Evolutionary conservation across 1,140 invertebrate species (phyloP).

Genomic region (Neodiprion virginianus): DNA sequence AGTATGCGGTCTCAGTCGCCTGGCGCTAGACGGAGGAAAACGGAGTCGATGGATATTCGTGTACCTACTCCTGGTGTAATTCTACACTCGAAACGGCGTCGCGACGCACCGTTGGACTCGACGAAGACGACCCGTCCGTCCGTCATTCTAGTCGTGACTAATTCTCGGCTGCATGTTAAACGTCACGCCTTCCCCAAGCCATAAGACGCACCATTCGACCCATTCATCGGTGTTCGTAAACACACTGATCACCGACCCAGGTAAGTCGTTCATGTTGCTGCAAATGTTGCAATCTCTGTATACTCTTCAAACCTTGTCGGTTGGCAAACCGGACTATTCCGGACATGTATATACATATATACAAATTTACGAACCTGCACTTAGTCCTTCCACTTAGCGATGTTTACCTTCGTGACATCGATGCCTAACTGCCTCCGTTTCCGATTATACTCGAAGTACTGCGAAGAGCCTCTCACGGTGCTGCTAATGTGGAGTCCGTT

Average conservation of each 20-base stretch:
- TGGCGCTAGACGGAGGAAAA: background rate
- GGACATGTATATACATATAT: too few species aligned
- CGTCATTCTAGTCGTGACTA: background rate
- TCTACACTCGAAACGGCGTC: background rate
- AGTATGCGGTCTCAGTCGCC: background rate
- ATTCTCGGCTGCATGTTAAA: background rate
- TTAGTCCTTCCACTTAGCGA: too few species aligned
- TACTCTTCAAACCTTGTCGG: background rate
- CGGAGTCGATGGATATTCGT: background rate
- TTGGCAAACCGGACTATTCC: too few species aligned
- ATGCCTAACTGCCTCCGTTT: too few species aligned
- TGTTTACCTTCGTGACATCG: too few species aligned
- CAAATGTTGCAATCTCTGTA: background rate
- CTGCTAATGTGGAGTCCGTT: too few species aligned
- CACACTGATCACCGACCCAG: background rate
- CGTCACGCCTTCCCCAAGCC: background rate
- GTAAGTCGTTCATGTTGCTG: background rate
- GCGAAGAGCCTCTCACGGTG: too few species aligned
- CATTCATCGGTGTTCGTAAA: background rate
- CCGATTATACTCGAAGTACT: too few species aligned
- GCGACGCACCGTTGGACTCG: background rate
- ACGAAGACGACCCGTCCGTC: background rate
- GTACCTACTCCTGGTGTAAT: background rate
- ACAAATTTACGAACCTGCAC: too few species aligned
- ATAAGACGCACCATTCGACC: slow-evolving; percentile 4